phyloP scores from a whole-genome alignment of 2,113 vertebrate species.

The Tenebrosternarchus preto region DNA sequence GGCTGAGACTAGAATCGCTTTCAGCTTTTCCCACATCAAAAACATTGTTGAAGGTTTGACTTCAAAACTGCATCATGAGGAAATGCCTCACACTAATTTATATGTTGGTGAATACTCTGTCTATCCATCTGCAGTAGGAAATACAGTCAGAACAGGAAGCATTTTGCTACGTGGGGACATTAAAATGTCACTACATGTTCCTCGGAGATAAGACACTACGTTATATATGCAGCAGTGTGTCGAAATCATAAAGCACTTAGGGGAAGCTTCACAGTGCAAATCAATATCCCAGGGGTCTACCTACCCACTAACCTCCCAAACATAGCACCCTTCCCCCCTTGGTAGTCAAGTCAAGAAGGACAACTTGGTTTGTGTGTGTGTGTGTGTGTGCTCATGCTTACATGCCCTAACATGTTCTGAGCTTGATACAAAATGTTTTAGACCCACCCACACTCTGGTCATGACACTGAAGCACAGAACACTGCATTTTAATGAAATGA shows the following conservation, averaged over 20 bases:
- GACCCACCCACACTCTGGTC: neutral
- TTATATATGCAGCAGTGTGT: slow-evolving; percentile 43
- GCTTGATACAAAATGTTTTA: neutral
- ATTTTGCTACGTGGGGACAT: slow-evolving; percentile 42
- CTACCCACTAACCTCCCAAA: slow-evolving; percentile 6
- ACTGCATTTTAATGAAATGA: neutral
- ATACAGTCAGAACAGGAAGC: slow-evolving; percentile 16
- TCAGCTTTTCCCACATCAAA: slow-evolving; percentile 1
- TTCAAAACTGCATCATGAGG: slow-evolving; percentile 27
- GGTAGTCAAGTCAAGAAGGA: slow-evolving; percentile 6
- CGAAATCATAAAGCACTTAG: slow-evolving; percentile 47
- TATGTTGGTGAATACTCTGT: slow-evolving; percentile 40
- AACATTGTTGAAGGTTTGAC: slow-evolving; percentile 19
- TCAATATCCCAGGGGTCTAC: slow-evolving; percentile 29
- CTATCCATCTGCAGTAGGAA: slow-evolving; percentile 11
- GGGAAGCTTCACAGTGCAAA: slow-evolving; percentile 23
- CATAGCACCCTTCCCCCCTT: slow-evolving; percentile 1
- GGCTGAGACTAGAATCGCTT: neutral
- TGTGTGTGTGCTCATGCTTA: slow-evolving; percentile 29
- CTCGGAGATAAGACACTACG: slow-evolving; percentile 44
- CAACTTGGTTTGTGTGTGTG: slow-evolving; percentile 27
- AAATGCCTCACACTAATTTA: slow-evolving; percentile 36
- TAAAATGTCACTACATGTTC: slow-evolving; percentile 38
- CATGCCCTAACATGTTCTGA: slow-evolving; percentile 39
- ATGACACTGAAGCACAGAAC: neutral